Evolutionary conservation across 2,888 invertebrate species (phyloP).

Genomic region (Tenthredo mesomela): DNA sequence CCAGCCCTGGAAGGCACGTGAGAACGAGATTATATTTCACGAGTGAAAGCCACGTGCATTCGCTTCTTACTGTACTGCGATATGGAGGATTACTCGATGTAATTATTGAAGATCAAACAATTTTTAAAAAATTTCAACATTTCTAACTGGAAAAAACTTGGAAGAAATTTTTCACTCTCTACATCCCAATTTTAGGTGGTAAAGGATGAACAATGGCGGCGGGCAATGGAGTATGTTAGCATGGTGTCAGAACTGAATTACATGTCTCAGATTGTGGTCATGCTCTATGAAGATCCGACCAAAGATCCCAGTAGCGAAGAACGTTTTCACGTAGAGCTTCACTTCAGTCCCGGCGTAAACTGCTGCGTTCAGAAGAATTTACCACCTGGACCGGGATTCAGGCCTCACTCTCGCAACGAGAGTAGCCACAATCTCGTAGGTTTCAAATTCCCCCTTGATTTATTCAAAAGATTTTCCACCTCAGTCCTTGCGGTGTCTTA

Average conservation of each 20-base stretch:
- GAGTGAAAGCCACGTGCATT: constrained; percentile 99
- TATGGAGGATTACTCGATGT: constrained; percentile 95
- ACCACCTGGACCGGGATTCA: constrained; percentile 95
- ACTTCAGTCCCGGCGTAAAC: constrained; percentile 99
- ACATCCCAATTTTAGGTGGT: constrained; percentile 79
- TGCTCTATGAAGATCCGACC: constrained; percentile 99
- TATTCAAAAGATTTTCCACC: neutral
- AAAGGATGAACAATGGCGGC: constrained; percentile 98
- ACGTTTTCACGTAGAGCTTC: constrained; percentile 98
- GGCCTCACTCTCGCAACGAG: constrained; percentile 94
- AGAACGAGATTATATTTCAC: constrained; percentile 99
- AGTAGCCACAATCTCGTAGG: constrained; percentile 80
- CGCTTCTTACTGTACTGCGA: constrained; percentile 95
- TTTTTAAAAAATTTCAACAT: constrained; percentile 37
- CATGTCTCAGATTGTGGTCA: constrained; percentile 99
- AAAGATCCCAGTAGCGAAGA: constrained; percentile 95
- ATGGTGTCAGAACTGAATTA: constrained; percentile 99
- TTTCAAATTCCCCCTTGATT: constrained; percentile 54
- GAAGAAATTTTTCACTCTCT: neutral
- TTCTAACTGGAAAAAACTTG: neutral
- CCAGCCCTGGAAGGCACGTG: constrained; percentile 98
- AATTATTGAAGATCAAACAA: constrained; percentile 69
- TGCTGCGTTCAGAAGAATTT: constrained; percentile 97
- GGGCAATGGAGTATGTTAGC: constrained; percentile 99
- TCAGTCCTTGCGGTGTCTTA: too few species aligned